Percentiles rank a stretch among this genome's conserved stretches.
Conservation (phyloP, 1,140 invertebrate genomes). For the Brachystomella parvula region DNA sequence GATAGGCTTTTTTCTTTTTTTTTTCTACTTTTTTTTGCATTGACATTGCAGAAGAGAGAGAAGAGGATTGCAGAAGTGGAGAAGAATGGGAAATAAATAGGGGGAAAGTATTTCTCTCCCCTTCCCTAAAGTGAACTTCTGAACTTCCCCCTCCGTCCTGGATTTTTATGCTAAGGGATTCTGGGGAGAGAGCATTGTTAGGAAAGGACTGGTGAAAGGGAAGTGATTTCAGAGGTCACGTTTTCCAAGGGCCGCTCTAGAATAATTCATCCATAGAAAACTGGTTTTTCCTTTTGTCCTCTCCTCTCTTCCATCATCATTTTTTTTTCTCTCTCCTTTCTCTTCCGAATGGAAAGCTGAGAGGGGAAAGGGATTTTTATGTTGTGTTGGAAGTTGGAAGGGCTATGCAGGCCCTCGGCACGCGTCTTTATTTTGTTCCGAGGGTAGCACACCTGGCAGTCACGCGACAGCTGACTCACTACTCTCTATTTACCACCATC, state of each 20-base stretch:
- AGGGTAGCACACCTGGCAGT: background rate
- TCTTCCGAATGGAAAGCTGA: background rate
- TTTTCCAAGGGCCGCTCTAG: background rate
- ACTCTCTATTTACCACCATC: background rate
- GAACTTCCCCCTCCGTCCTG: too few species aligned
- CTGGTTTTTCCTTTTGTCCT: background rate
- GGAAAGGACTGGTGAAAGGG: background rate
- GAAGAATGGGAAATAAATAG: background rate
- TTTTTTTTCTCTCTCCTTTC: background rate
- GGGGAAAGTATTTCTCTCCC: too few species aligned
- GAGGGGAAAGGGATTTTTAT: slow-evolving; percentile 1
- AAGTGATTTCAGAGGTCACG: background rate
- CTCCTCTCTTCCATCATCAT: background rate
- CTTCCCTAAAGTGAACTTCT: too few species aligned
- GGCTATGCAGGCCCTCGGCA: background rate
- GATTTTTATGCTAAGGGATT: slow-evolving; percentile 2
- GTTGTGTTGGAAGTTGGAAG: too few species aligned
- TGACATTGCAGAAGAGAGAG: background rate
- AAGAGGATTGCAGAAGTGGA: too few species aligned
- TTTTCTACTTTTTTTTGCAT: too few species aligned
- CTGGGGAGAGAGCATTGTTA: background rate
- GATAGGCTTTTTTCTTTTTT: too few species aligned
- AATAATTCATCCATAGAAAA: background rate
- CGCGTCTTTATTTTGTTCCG: slow-evolving; percentile 1
- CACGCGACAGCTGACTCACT: slow-evolving; percentile 1